A percentile compares a stretch with the other conserved stretches of the same genome.
These are phyloP conservation scores for Sphaerophoria taeniata DNA, from an alignment of 2,888 invertebrate genomes.

Conservation along the genomic window DNA sequence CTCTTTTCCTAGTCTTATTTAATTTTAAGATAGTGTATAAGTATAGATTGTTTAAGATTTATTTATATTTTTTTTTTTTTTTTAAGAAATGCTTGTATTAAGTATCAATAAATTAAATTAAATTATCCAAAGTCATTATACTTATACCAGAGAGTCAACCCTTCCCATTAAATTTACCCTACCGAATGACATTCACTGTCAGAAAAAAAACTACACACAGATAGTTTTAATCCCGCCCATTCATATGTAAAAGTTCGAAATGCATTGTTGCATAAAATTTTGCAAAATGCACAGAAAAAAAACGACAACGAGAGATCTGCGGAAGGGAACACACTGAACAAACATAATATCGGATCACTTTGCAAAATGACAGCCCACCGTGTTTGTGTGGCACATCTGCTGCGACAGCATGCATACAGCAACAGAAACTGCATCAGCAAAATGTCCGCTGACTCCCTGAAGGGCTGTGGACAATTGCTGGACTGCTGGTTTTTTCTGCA, in stretches of 20 bases:
- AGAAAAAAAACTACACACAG: conserved; percentile 3
- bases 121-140: conserved; percentile 41
- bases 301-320: background rate
- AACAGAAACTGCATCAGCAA: conserved; percentile 65
- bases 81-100: too few species aligned
- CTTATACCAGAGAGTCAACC: conserved; percentile 37
- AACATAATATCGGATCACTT: conserved; percentile 53
- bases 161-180: conserved; percentile 11
- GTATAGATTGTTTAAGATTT: too few species aligned
- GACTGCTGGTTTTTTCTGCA: conserved; percentile 37
- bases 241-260: conserved; percentile 56
- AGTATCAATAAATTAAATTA: too few species aligned
- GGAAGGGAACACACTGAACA: conserved; percentile 36
- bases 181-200: conserved; percentile 10
- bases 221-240: conserved; percentile 69
- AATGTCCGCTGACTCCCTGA: conserved; percentile 25
- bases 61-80: too few species aligned
- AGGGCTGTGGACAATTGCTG: conserved; percentile 16
- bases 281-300: conserved; percentile 44
- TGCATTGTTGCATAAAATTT: conserved; percentile 72
- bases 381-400: conserved; percentile 65
- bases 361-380: conserved; percentile 71
- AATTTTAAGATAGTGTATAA: too few species aligned
- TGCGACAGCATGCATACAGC: conserved; percentile 47
- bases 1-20: too few species aligned